Base-by-base conservation (phyloP, 2,888 invertebrate genomes). In the Megamerina dolium region DNA sequence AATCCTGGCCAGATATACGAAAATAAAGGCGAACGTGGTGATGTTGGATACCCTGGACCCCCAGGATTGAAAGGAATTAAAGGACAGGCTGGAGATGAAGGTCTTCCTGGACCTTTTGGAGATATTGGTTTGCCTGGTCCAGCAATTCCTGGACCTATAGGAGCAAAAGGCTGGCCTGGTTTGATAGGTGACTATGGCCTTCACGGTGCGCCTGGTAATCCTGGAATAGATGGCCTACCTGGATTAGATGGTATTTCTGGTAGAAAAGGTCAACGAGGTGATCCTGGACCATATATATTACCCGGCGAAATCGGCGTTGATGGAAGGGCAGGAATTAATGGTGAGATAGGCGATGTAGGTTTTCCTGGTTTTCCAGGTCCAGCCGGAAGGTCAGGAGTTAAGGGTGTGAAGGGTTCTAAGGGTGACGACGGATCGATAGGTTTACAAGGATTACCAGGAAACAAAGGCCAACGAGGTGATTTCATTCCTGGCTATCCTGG, bases 131-230 rank as follows among this genome's bases (percentile, higher is more conserved):
- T 61, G 0, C 66, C 71, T 5, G 80, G 81, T 30, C 61, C 60
- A 8, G 64, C 74, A 44, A 31, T 63, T 3, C 41, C 47, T 10
- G 86, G 85, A 17, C 66, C 73, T 0, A 55, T 66, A 20, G 89
- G 89, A 13, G 62, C 73, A 9, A 84, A 83, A 66, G 88, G 88
- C 4, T 75, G 77, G 50, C 70, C 75, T 2, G 89, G 88, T 23
- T 67, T 78, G 35, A 75, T 74, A 18, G 88, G 88, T 30, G 75
- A 77, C 45, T 63, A 68, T 29, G 84, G 89, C 13, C 77, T 76
- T 1, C 73, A 66, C 27, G 89, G 89, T 36, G 63, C 67, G 4
- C 68, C 76, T 5, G 87, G 87, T 23, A 57, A 60, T 9, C 64
- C 72, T 44, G 82, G 80, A 53, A 27, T 51, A 26, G 47, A 57